Evolutionary conservation across 2,888 invertebrate genomes (phyloP).

Genomic region (Agrypnus murinus): DNA sequence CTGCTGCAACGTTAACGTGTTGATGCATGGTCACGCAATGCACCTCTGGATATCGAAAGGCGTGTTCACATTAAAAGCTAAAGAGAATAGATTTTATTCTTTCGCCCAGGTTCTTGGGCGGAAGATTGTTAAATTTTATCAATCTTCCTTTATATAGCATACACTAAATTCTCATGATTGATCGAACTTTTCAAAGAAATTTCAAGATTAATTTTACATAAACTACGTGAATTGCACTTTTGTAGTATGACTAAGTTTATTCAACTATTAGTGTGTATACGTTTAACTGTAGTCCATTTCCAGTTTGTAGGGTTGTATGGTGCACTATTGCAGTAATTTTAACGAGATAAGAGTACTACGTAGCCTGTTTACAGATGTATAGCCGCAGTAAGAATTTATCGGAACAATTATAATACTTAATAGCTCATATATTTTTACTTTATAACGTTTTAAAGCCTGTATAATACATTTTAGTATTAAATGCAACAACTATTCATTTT

Average conservation of each 20-base stretch:
- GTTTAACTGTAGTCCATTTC: slow-evolving; percentile 26
- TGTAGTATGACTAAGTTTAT: slow-evolving; percentile 26
- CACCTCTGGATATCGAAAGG: slow-evolving; percentile 10
- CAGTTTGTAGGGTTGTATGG: slow-evolving; percentile 8
- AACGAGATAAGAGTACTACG: slow-evolving; percentile 40
- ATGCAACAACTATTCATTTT: slow-evolving; percentile 17
- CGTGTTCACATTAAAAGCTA: slow-evolving; percentile 1
- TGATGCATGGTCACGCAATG: slow-evolving; percentile 35
- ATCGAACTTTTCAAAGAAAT: too few relatives aligned
- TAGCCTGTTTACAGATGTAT: slow-evolving; percentile 38
- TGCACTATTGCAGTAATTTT: slow-evolving; percentile 34
- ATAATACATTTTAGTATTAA: slow-evolving; percentile 20
- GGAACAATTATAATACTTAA: slow-evolving; percentile 37
- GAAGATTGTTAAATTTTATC: too few relatives aligned
- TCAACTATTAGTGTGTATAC: slow-evolving; percentile 21
- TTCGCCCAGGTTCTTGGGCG: too few relatives aligned
- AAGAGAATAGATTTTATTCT: too few relatives aligned
- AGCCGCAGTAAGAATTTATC: slow-evolving; percentile 36
- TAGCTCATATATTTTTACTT: slow-evolving; percentile 34
- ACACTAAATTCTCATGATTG: too few relatives aligned
- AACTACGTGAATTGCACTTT: slow-evolving; percentile 14
- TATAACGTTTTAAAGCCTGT: slow-evolving; percentile 19
- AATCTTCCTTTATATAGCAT: too few relatives aligned
- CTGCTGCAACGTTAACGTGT: slow-evolving; percentile 31
- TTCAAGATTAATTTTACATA: background rate